A percentile compares a stretch with the other conserved stretches of the same genome.
phyloP scores from a whole-genome alignment of 2,888 invertebrate genomes.

The Cylloceria caligata region DNA sequence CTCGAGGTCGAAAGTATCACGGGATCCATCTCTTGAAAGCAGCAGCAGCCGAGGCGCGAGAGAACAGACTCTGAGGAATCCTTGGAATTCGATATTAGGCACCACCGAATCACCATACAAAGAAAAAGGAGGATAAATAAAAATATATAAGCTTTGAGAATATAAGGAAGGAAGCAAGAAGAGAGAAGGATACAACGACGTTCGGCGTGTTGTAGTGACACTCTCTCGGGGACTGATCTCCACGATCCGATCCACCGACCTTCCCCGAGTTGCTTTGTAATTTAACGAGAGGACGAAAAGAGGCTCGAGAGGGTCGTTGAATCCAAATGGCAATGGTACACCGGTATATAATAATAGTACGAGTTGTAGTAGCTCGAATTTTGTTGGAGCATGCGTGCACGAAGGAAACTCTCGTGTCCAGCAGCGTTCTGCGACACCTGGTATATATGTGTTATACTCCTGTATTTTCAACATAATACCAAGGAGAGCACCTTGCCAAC shows the following conservation, averaged over 20 bases:
- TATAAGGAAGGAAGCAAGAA: conserved; percentile 10
- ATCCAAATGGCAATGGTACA: conserved; percentile 26
- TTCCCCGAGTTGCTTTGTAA: conserved; percentile 19
- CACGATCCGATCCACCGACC: conserved; percentile 20
- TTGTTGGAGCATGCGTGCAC: not conserved
- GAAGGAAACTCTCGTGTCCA: conserved; percentile 12
- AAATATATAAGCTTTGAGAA: conserved; percentile 30
- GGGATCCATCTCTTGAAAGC: conserved; percentile 54
- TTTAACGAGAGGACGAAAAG: conserved; percentile 33
- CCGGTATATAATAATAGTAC: conserved; percentile 15
- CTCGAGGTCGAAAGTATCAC: conserved; percentile 66
- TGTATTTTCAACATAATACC: conserved; percentile 38
- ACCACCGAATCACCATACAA: conserved; percentile 64
- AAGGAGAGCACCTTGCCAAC: conserved; percentile 61
- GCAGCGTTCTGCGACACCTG: conserved; percentile 19
- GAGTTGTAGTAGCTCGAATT: conserved; percentile 1
- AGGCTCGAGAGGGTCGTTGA: conserved; percentile 33
- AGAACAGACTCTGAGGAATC: conserved; percentile 60
- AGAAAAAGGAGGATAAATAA: conserved; percentile 50
- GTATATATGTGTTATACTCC: conserved; percentile 1
- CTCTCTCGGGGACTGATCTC: conserved; percentile 20
- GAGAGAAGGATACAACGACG: not conserved
- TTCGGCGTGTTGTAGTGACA: conserved; percentile 8
- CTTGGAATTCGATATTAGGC: conserved; percentile 65
- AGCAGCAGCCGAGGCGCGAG: conserved; percentile 46